Percentiles rank a stretch among this genome's conserved stretches.
phyloP scores from a whole-genome alignment of 92 coral and sea anemone species.

The Phenganax subtilis region DNA sequence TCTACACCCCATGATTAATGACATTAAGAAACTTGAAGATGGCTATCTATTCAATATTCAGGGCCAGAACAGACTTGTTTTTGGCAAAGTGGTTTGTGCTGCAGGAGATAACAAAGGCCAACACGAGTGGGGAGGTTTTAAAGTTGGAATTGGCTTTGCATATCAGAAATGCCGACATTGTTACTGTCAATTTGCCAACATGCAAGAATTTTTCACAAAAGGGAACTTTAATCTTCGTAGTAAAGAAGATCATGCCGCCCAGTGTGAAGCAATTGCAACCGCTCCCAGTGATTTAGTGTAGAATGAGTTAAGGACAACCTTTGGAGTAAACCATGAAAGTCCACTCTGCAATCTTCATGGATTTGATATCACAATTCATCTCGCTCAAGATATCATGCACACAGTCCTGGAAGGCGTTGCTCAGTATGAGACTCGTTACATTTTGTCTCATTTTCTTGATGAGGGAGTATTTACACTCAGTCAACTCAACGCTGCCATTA shows the following conservation, averaged over 20 bases:
- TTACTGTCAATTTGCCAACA: background rate
- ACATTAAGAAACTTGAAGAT: background rate
- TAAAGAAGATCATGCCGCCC: background rate
- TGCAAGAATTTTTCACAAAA: background rate
- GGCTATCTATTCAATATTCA: background rate
- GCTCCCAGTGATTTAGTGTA: background rate
- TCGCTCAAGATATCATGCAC: slow-evolving; percentile 45
- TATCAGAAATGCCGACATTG: background rate
- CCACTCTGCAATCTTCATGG: background rate
- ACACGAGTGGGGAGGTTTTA: background rate
- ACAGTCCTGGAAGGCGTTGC: slow-evolving; percentile 50
- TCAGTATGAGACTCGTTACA: background rate
- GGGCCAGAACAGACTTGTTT: background rate
- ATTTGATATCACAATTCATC: background rate
- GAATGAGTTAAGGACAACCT: background rate
- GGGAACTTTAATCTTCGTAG: background rate
- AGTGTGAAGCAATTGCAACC: background rate
- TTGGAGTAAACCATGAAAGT: background rate
- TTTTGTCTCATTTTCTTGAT: background rate
- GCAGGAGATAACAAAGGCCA: slow-evolving; percentile 4
- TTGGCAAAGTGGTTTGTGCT: slow-evolving; percentile 18
- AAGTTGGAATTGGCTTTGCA: background rate
- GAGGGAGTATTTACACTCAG: background rate
- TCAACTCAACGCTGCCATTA: background rate
- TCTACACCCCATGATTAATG: slow-evolving; percentile 12